Conservation (phyloP, 2,888 invertebrate species). For the Drosophila dives region DNA sequence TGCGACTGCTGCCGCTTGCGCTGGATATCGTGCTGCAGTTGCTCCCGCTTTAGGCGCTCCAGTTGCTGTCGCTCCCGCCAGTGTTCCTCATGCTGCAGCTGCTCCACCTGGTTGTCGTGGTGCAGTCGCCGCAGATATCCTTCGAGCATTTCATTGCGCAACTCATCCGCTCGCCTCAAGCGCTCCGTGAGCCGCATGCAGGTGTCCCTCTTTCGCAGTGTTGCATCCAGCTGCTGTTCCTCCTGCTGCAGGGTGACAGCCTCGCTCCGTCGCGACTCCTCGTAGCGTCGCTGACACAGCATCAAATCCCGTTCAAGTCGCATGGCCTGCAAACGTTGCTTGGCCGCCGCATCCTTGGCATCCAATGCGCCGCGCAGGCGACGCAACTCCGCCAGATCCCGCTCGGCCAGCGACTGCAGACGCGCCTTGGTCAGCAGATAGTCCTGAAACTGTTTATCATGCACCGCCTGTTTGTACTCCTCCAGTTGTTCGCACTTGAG, state of each 20-base stretch:
- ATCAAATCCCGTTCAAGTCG: conserved; percentile 78
- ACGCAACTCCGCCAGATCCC: conserved; percentile 80
- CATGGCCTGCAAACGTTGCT: conserved; percentile 79
- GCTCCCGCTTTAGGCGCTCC: conserved; percentile 77
- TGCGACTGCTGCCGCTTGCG: conserved; percentile 80
- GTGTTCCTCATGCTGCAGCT: conserved; percentile 83
- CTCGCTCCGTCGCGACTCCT: conserved; percentile 82
- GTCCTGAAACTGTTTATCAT: conserved; percentile 83
- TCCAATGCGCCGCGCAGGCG: conserved; percentile 77
- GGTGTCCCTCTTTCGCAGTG: conserved; percentile 81
- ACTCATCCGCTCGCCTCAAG: conserved; percentile 81
- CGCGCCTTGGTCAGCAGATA: conserved; percentile 82
- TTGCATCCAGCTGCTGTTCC: conserved; percentile 81
- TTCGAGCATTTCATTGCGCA: conserved; percentile 78
- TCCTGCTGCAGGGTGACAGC: conserved; percentile 81
- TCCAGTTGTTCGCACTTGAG: conserved; percentile 83
- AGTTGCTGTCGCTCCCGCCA: conserved; percentile 80
- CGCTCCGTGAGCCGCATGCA: conserved; percentile 81
- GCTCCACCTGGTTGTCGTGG: conserved; percentile 83
- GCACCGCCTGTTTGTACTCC: conserved; percentile 81
- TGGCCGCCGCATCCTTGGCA: conserved; percentile 80
- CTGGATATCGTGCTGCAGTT: conserved; percentile 80
- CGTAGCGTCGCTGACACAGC: conserved; percentile 79
- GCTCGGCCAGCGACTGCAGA: conserved; percentile 81
- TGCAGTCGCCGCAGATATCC: conserved; percentile 81